phyloP scores from a whole-genome alignment of 2,797 vertebrate species.

The Chelon labrosus region DNA sequence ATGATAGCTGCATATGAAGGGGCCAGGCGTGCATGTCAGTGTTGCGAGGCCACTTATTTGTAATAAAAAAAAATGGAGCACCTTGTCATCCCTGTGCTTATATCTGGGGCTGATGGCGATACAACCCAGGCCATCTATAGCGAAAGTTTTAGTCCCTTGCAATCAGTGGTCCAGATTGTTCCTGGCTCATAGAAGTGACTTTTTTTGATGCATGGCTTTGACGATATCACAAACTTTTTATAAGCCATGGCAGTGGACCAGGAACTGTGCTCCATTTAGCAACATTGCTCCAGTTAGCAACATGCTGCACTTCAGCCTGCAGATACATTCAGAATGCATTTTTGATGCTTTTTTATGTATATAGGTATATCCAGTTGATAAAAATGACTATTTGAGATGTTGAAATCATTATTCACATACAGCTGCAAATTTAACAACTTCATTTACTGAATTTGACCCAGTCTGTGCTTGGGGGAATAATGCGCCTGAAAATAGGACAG shows the following conservation, averaged over 20 bases:
- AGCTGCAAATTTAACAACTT: neutral
- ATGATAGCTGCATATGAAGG: conserved; percentile 24
- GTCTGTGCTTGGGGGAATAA: neutral
- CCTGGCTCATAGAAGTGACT: conserved; percentile 51
- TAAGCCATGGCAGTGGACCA: conserved; percentile 52
- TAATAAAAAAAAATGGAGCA: conserved; percentile 55
- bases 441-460: neutral
- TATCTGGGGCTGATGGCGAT: conserved; percentile 20
- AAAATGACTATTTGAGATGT: neutral
- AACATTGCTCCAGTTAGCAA: conserved; percentile 67
- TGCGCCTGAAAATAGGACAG: neutral
- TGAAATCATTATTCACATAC: neutral
- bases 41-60: conserved; percentile 32
- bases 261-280: conserved; percentile 68
- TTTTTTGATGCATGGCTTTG: conserved; percentile 52
- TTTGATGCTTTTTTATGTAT: neutral
- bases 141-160: conserved; percentile 32
- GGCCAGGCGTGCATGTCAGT: conserved; percentile 12
- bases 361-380: neutral
- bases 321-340: conserved; percentile 3
- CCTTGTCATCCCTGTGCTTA: conserved; percentile 39
- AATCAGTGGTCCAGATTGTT: conserved; percentile 43
- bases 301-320: conserved; percentile 37
- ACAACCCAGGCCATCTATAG: conserved; percentile 13
- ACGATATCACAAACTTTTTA: conserved; percentile 51